Conservation (phyloP, 2,113 vertebrate genomes). For the Peromyscus leucopus region DNA sequence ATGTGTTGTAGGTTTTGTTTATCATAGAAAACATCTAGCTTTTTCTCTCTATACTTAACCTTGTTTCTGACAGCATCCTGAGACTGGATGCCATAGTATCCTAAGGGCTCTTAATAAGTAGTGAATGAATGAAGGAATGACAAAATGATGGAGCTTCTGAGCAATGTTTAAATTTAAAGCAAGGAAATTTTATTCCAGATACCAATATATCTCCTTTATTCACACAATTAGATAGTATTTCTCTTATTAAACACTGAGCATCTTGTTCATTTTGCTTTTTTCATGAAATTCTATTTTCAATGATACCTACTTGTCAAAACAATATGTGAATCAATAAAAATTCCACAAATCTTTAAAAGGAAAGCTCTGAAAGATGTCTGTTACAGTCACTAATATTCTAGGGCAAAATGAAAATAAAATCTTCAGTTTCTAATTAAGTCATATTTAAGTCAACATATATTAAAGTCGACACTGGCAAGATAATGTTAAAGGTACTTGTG, state of each 20-base stretch:
- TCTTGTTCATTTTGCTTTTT: background rate
- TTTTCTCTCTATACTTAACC: background rate
- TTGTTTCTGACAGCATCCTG: background rate
- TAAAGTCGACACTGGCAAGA: background rate
- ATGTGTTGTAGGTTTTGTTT: background rate
- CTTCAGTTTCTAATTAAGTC: background rate
- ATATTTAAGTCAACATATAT: background rate
- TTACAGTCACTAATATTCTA: background rate
- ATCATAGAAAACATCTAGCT: background rate
- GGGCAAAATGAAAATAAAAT: background rate
- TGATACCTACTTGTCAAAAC: conserved; percentile 11
- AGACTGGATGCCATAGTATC: background rate
- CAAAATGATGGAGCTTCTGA: background rate
- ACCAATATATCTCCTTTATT: background rate
- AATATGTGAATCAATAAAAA: background rate
- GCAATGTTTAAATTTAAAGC: background rate
- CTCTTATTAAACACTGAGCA: background rate
- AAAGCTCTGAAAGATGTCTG: background rate
- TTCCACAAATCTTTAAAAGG: background rate
- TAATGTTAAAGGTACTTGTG: background rate
- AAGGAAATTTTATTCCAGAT: background rate
- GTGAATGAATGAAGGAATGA: background rate
- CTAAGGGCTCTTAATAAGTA: background rate
- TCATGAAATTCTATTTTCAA: conserved; percentile 30
- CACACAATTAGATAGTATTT: background rate